phyloP scores from a whole-genome alignment of 1,140 invertebrate genomes.

The Sesamia nonagrioides region DNA sequence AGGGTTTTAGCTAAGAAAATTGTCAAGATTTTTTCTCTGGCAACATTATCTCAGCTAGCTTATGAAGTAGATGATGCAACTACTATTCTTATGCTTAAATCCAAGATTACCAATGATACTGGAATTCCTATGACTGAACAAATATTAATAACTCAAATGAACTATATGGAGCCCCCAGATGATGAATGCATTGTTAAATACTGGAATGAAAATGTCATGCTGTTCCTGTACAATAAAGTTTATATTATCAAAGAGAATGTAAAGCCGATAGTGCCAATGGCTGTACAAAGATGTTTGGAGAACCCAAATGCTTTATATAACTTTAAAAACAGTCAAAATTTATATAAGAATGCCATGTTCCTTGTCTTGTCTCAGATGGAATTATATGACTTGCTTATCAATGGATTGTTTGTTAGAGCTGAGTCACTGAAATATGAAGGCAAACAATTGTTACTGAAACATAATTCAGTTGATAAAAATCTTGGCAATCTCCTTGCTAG shows the following conservation, averaged over 20 bases:
- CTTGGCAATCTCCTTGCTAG: conserved; percentile 79
- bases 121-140: conserved; percentile 83
- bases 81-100: conserved; percentile 83
- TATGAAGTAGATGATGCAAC: conserved; percentile 89
- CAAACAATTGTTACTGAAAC: conserved; percentile 76
- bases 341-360: conserved; percentile 79
- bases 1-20: conserved; percentile 87
- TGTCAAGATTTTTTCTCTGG: conserved; percentile 89
- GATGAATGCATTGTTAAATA: conserved; percentile 75
- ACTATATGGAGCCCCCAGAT: conserved; percentile 67
- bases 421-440: conserved; percentile 81
- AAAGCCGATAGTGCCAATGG: conserved; percentile 77
- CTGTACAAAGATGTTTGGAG: conserved; percentile 82
- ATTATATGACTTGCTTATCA: conserved; percentile 78
- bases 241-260: conserved; percentile 74
- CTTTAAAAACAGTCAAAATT: conserved; percentile 77
- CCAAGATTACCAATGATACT: conserved; percentile 87
- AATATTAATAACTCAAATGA: conserved; percentile 78
- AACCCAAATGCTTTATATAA: conserved; percentile 81
- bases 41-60: conserved; percentile 85
- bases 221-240: conserved; percentile 83
- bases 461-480: conserved; percentile 81
- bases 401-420: conserved; percentile 75
- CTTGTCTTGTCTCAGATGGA: conserved; percentile 83
- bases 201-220: conserved; percentile 78